Base-by-base conservation (phyloP, 2,113 vertebrate genomes). In the Platycercus adscitus region DNA sequence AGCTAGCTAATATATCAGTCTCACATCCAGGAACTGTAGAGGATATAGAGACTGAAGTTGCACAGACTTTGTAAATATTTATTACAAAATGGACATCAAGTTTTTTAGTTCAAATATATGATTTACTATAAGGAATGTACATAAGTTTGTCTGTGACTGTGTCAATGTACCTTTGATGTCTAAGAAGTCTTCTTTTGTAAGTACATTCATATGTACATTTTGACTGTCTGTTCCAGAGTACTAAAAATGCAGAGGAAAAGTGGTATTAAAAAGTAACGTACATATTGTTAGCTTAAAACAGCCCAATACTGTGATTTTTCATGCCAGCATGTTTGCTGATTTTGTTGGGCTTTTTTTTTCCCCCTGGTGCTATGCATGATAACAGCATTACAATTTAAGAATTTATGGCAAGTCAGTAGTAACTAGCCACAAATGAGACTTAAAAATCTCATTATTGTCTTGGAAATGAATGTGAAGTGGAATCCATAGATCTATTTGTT, bases 11-110 rank as follows among this genome's bases (percentile, higher is more conserved):
- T 43, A 16, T 7, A 44, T n/a, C 87, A 94, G 81, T 89, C 95
- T 92, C 44, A 0, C 4, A 46, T 68, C 83, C 76, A 60, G 44
- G 75, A 64, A 31, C 2, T 19, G 25, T 14, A 86, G 53, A 69
- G 69, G 56, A 39, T 44, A 49, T 33, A 82, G 73, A 93, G 95
- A 79, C 88, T 93, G 65, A 95, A 86, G 64, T 41, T 89, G 72
- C 69, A 84, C 64, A 81, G 56, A 52, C 13, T 61, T 88, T 66
- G 19, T 76, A 85, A 94, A 65, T 91, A 88, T 39, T 86, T 94
- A 52, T 65, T 84, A 84, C 24, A 89, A 88, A 96, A 79, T 78
- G n/a, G 35, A 50, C 17, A 76, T 44, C 1, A 31, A 17, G 10
- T 17, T 88, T 89, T 90, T 92, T 61, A 86, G 29, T 81, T 65